Conservation (phyloP, 1,140 invertebrate species). For the Papilio glaucus region DNA sequence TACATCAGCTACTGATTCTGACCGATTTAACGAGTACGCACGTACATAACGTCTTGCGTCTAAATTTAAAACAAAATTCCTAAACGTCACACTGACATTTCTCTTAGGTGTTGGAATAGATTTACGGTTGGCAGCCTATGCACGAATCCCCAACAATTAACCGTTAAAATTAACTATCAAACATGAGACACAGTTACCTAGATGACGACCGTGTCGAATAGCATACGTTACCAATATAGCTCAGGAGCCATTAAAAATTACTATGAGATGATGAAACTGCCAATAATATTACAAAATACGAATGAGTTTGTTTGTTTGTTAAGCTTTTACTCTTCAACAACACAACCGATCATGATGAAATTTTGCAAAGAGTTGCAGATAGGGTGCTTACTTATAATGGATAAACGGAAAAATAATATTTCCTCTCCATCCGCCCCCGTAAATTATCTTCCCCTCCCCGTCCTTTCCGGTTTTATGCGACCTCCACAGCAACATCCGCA, state of each 20-base stretch:
- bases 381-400: no score
- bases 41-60: slow-evolving; percentile 10
- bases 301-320: no score
- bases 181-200: slow-evolving; percentile 48
- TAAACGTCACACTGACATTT: slow-evolving; percentile 29
- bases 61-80: slow-evolving; percentile 30
- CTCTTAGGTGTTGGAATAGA: slow-evolving; percentile 33
- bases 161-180: slow-evolving; percentile 52
- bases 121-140: slow-evolving; percentile 16
- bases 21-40: slow-evolving; percentile 16
- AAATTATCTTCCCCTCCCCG: no score
- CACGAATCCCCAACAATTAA: slow-evolving; percentile 38
- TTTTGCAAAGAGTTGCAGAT: no score
- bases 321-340: no score
- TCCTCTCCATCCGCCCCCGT: no score
- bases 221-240: slow-evolving; percentile 41
- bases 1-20: slow-evolving; percentile 19
- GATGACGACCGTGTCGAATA: slow-evolving; percentile 40
- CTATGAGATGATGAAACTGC: neutral
- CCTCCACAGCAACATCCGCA: no score
- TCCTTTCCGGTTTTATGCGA: no score
- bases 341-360: no score
- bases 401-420: no score
- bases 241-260: slow-evolving; percentile 37
- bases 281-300: neutral